Percentiles rank a stretch among this genome's conserved stretches.
Evolutionary conservation across 2,888 invertebrate species (phyloP).

Genomic region (Gnatocerus cornutus): DNA sequence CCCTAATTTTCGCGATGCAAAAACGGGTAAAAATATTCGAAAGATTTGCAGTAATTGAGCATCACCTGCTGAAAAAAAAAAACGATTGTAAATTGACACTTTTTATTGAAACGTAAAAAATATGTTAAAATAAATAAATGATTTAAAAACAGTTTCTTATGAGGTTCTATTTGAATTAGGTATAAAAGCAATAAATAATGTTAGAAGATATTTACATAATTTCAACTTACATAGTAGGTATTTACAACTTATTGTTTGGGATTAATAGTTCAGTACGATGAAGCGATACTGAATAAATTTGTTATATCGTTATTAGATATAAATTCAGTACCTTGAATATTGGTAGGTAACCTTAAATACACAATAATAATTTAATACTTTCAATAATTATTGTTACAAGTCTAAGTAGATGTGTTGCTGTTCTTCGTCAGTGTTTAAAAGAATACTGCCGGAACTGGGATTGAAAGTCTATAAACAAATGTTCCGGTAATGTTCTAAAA

Average conservation of each 20-base stretch:
- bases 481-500: too few relatives aligned
- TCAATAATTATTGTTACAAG: not conserved
- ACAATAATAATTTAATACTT: slow-evolving; percentile 11
- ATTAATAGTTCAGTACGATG: slow-evolving; percentile 55
- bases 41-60: too few relatives aligned
- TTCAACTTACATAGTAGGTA: slow-evolving; percentile 11
- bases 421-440: too few relatives aligned
- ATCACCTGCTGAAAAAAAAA: not conserved
- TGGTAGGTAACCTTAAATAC: slow-evolving; percentile 10
- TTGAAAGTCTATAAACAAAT: too few relatives aligned
- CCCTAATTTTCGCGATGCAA: too few relatives aligned
- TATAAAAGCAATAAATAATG: slow-evolving; percentile 39
- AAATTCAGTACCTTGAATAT: not conserved
- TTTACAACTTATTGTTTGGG: not conserved
- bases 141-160: slow-evolving; percentile 32
- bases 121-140: slow-evolving; percentile 42
- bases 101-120: slow-evolving; percentile 50
- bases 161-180: slow-evolving; percentile 27
- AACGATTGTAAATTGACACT: not conserved
- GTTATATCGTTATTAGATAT: not conserved
- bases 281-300: slow-evolving; percentile 30
- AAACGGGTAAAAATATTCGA: too few relatives aligned
- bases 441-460: too few relatives aligned
- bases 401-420: not conserved
- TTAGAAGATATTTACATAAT: slow-evolving; percentile 36